Base-by-base conservation (phyloP, 1,140 invertebrate species). In the Bombus confusus region DNA sequence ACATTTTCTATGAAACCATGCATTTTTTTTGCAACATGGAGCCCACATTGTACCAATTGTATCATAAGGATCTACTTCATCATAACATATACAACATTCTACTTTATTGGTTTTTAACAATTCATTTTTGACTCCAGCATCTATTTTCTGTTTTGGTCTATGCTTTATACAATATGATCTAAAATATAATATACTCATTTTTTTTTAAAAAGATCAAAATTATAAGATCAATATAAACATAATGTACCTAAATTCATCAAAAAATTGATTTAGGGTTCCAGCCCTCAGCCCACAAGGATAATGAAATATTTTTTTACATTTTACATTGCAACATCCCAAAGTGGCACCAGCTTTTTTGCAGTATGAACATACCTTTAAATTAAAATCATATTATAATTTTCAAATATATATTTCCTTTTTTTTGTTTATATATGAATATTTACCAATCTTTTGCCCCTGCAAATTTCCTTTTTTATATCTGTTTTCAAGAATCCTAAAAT, bases 1-100 rank as follows among this genome's bases (percentile, higher is more conserved):
- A 94, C 96, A 97, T 43, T 87, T 88, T 68, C 96, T 92, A 92
- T 97, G 96, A 91, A 97, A 97, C 95, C 95, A 97, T 12, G 96
- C 95, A 88, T 96, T 96, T 81, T 96, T 96, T 82, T 95, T 95
- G 90, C 96, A 97, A 92, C 96, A 97, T 0, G 96, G 96, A n/a
- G 96, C 95, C 94, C 96, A 95, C 22, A 97, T 85, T 9, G 96
- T 96, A 57, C 93, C 83, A 68, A 93, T 90, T 37, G 88, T 91
- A 86, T 95, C 92, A 39, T 87, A 62, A 1, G 93, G 90, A 74
- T 95, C 85, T 18, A 96, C 94, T 34, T 94, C 87, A 57, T 96
- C 95, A 87, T 96, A 96, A 93, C 96, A 97, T 87, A 97, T 96
- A 22, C 93, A 93, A 93, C 96, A 96, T 22, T 93, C 90, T 57